Evolutionary conservation across 1,140 invertebrate genomes (phyloP), one percentile per base, ranked within the genome.

Genomic region (Watersipora subatra): DNA sequence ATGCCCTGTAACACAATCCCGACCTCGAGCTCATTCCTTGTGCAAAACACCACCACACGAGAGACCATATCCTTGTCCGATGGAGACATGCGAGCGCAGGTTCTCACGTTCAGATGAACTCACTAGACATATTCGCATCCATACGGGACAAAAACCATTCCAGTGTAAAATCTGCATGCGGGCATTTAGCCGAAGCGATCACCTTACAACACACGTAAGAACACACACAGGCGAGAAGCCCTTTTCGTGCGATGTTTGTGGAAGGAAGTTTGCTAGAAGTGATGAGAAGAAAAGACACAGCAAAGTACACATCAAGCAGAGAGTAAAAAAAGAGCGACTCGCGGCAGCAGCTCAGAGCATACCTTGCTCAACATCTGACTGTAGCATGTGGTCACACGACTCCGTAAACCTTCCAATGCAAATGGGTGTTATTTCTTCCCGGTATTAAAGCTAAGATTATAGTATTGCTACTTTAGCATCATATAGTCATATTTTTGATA

Each of bases 131-230:
- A 97, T 99, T 69, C 86, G 97, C 58, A 99, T 99, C 69, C 97
- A 99, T 80, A 99, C 96, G 0, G 97, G 97, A 0, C 94, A 98
- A 77, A 98, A 98, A 77, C 96, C 96, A 63, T 99, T 99, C 83
- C 81, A 98, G 80, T 99, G 96, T 80, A 87, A 92, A 64, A 97
- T 99, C 68, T 99, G 96, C 81, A 93, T 97, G 90, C 84, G 96
- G 1, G 93, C 93, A 30, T 99, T 99, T 82, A 94, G 91, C 64
- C 86, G 96, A 61, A 94, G 91, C 67, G 80, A 81, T 69, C 80
- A 81, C 67, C 68, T 81, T 24, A 80, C 80, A 17, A 81, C 80
- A 19, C 80, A 81, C 66, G 73, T 80, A 57, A 70, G 80, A 24
- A 81, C 80, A 25, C 80, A 81, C 68, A 81, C 80, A 0, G 80